A percentile compares a stretch with the other conserved stretches of the same genome.
These are phyloP conservation scores for Synergus japonicus DNA, from an alignment of 2,888 invertebrate genomes.

Conservation along the genomic window DNA sequence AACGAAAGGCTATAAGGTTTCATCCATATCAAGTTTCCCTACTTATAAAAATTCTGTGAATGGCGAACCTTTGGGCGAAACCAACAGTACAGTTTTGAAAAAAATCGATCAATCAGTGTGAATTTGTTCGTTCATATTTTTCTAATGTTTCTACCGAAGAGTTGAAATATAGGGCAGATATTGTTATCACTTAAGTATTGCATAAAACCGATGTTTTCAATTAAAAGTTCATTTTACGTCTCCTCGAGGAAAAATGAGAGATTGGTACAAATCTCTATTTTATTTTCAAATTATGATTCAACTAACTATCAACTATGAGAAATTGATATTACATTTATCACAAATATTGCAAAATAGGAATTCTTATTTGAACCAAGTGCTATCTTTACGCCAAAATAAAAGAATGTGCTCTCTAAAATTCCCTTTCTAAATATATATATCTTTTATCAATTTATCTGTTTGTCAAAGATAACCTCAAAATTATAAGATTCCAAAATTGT, in stretches of 20 bases:
- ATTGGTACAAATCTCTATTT: not conserved
- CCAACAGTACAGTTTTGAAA: constrained; percentile 29
- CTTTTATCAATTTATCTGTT: not conserved
- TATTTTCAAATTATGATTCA: not conserved
- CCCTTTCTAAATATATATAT: not conserved
- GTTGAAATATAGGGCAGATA: no score
- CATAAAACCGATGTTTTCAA: not conserved
- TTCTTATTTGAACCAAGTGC: no score
- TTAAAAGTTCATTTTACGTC: not conserved
- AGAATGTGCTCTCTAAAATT: no score
- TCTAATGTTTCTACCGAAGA: no score
- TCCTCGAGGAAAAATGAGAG: not conserved
- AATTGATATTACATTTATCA: not conserved
- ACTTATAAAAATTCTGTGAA: constrained; percentile 27
- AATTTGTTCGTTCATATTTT: no score
- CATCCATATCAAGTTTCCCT: constrained; percentile 21
- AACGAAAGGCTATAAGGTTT: constrained; percentile 27
- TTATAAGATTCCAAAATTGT: not conserved
- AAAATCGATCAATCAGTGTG: not conserved
- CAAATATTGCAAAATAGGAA: not conserved
- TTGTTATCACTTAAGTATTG: not conserved
- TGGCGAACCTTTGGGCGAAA: not conserved
- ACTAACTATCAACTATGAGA: not conserved
- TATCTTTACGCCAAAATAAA: no score
- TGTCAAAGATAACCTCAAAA: not conserved